Percentiles rank a stretch among this genome's conserved stretches.
These are phyloP conservation scores for Erpornis zantholeuca DNA, from an alignment of 2,113 vertebrate genomes.

Conservation along the genomic window DNA sequence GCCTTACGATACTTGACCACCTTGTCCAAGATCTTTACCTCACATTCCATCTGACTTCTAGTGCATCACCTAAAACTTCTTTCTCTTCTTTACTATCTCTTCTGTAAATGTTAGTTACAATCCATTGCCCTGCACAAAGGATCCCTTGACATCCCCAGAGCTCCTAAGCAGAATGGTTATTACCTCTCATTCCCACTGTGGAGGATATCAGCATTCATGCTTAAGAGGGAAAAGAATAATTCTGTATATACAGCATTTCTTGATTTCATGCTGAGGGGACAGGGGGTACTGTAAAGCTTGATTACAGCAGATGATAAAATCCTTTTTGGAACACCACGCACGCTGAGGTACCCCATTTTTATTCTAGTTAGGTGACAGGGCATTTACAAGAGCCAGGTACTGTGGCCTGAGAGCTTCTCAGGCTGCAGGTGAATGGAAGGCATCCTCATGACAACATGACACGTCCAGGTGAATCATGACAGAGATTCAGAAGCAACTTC, in stretches of 20 bases:
- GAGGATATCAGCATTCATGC: not conserved
- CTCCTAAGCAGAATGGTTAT: not conserved
- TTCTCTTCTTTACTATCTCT: not conserved
- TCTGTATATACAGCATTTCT: not conserved
- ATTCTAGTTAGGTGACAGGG: not conserved
- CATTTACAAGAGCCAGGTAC: not conserved
- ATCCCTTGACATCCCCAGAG: not conserved
- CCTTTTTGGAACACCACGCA: not conserved
- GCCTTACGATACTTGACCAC: not conserved
- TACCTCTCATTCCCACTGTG: not conserved
- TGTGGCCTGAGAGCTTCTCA: not conserved
- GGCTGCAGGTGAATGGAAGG: not conserved
- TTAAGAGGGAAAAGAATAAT: not conserved
- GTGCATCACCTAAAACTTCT: not conserved
- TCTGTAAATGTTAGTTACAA: not conserved
- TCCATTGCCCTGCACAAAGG: not conserved
- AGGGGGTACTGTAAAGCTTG: not conserved
- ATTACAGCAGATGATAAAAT: not conserved
- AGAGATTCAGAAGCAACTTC: not conserved
- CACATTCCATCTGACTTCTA: not conserved
- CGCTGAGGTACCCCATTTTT: not conserved
- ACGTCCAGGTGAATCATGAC: not conserved
- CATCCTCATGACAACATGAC: not conserved
- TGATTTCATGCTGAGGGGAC: not conserved
- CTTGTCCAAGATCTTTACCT: not conserved